A percentile compares a stretch with the other conserved stretches of the same genome.
These are phyloP conservation scores for Parnassius glacialis DNA, from an alignment of 2,888 invertebrate species.

Conservation along the genomic window DNA sequence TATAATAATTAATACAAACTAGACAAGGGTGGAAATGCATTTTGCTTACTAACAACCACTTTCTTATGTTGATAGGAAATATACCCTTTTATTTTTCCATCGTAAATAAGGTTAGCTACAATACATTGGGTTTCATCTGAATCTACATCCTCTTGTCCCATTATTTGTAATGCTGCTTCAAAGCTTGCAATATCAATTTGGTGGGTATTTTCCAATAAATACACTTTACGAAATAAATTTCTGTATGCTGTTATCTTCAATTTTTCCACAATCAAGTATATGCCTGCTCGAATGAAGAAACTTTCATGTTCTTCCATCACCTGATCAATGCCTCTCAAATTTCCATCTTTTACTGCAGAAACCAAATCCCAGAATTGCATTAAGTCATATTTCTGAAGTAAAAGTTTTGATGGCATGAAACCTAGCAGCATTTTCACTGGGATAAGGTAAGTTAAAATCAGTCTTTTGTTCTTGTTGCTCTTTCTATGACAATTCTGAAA, in stretches of 20 bases:
- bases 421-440: constrained; percentile 99
- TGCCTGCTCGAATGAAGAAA: constrained; percentile 98
- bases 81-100: constrained; percentile 98
- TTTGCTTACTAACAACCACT: constrained; percentile 97
- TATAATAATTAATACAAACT: constrained; percentile 67
- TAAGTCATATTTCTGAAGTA: constrained; percentile 93
- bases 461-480: constrained; percentile 91
- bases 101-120: constrained; percentile 96
- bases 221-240: constrained; percentile 96
- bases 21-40: constrained; percentile 93
- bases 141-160: constrained; percentile 92
- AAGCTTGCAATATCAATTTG: constrained; percentile 94
- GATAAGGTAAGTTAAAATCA: constrained; percentile 96
- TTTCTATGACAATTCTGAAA: constrained; percentile 93
- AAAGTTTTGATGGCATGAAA: constrained; percentile 91
- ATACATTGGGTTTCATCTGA: constrained; percentile 98
- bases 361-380: constrained; percentile 95
- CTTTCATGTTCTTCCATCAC: constrained; percentile 92
- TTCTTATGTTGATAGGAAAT: constrained; percentile 98
- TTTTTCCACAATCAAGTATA: constrained; percentile 98
- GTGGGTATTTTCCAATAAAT: constrained; percentile 87
- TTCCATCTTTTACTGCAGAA: constrained; percentile 93
- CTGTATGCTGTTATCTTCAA: constrained; percentile 96
- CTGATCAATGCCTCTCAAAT: constrained; percentile 90
- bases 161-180: constrained; percentile 89